These are phyloP conservation scores for Ceyx melanurus DNA, from an alignment of 2,113 vertebrate genomes.

Conservation along the genomic window DNA sequence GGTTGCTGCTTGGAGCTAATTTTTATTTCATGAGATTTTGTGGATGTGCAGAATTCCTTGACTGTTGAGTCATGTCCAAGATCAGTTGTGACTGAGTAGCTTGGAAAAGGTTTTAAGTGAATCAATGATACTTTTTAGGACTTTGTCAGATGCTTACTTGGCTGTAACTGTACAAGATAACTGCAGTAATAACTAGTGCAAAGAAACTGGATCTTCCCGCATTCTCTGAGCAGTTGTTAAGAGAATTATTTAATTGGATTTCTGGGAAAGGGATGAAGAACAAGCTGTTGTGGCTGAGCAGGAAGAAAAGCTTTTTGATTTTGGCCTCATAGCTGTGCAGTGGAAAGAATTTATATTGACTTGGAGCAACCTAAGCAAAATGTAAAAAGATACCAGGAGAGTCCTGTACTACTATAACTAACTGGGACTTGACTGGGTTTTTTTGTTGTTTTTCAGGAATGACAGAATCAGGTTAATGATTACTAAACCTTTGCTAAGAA, in stretches of 20 bases:
- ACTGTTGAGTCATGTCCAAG: not conserved
- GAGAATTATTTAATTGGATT: not conserved
- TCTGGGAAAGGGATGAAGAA: not conserved
- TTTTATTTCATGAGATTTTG: not conserved
- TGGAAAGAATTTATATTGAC: not conserved
- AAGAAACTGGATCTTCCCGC: not conserved
- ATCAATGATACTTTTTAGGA: not conserved
- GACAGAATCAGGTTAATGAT: not conserved
- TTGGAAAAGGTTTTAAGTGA: not conserved
- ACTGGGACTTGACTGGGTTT: not conserved
- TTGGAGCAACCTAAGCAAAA: not conserved
- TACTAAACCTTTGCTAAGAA: not conserved
- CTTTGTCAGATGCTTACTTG: not conserved
- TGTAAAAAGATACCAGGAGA: not conserved
- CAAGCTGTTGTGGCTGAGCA: not conserved
- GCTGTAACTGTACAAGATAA: not conserved
- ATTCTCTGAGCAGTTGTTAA: not conserved
- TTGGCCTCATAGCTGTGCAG: not conserved
- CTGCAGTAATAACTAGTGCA: constrained; percentile 1
- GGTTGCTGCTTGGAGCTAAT: not conserved
- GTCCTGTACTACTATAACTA: not conserved
- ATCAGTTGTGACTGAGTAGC: not conserved
- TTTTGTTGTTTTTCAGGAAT: not conserved
- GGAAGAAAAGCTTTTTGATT: not conserved
- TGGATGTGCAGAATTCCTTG: not conserved